phyloP scores from a whole-genome alignment of 2,113 vertebrate species.

The Paraplagusia blochii region DNA sequence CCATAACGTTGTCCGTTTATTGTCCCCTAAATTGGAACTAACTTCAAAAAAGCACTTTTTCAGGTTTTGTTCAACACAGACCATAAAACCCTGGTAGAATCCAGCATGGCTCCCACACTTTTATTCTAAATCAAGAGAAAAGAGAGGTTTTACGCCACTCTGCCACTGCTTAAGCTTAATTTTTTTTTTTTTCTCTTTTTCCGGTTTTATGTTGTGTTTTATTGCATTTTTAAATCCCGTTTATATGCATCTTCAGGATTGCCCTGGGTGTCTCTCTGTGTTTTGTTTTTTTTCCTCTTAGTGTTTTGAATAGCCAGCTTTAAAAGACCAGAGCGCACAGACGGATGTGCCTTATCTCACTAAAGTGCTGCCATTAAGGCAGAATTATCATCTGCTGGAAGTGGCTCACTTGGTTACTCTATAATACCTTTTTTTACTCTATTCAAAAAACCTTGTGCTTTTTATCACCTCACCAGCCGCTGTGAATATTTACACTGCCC shows the following conservation, averaged over 20 bases:
- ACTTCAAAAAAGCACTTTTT: background rate
- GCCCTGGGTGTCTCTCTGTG: background rate
- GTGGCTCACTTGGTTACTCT: background rate
- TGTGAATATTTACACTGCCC: too few relatives aligned
- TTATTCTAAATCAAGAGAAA: conserved; percentile 1
- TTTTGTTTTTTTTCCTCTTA: background rate
- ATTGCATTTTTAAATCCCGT: conserved; percentile 7
- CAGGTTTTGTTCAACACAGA: background rate
- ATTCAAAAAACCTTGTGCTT: too few relatives aligned
- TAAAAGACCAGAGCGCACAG: background rate
- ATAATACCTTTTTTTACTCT: too few relatives aligned
- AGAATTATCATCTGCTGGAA: background rate
- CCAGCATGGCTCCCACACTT: background rate
- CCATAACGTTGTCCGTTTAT: background rate
- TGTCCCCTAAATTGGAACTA: background rate
- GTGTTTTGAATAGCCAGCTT: background rate
- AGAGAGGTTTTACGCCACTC: background rate
- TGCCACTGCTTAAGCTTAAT: background rate
- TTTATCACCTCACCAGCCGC: too few relatives aligned
- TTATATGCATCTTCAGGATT: background rate
- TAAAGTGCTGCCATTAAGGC: background rate
- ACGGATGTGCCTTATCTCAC: background rate
- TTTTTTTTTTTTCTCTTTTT: background rate
- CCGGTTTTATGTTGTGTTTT: background rate
- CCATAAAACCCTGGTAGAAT: background rate